phyloP scores from a whole-genome alignment of 2,113 vertebrate species.

The Anhinga rufa region DNA sequence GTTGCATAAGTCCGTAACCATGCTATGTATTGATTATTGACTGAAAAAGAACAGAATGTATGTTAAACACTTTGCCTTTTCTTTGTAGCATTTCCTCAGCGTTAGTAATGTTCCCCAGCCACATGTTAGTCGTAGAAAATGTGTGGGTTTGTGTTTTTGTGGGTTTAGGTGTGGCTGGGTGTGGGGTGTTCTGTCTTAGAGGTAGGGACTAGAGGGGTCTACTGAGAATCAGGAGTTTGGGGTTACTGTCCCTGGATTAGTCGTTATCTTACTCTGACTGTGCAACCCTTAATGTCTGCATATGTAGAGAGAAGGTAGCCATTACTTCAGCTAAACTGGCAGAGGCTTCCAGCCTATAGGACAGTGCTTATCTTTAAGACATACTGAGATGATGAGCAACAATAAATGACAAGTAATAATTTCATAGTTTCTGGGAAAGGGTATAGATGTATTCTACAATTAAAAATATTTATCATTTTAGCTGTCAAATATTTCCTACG shows the following conservation, averaged over 20 bases:
- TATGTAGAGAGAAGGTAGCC: background rate
- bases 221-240: background rate
- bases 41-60: background rate
- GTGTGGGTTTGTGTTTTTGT: background rate
- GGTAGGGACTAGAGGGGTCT: background rate
- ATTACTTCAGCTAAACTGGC: accelerated
- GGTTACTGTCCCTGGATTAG: background rate
- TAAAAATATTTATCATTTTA: background rate
- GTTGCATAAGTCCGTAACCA: background rate
- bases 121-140: background rate
- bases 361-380: background rate
- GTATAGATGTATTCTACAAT: background rate
- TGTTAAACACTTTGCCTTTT: background rate
- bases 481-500: background rate
- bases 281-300: background rate
- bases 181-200: background rate
- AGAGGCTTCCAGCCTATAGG: background rate
- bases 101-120: background rate
- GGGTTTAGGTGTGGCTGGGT: background rate
- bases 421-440: background rate
- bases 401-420: background rate
- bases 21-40: background rate
- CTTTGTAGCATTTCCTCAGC: background rate
- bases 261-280: background rate
- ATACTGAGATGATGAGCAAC: background rate